Evolutionary conservation across 2,797 vertebrate genomes (phyloP).

Genomic region (Sciurus carolinensis): DNA sequence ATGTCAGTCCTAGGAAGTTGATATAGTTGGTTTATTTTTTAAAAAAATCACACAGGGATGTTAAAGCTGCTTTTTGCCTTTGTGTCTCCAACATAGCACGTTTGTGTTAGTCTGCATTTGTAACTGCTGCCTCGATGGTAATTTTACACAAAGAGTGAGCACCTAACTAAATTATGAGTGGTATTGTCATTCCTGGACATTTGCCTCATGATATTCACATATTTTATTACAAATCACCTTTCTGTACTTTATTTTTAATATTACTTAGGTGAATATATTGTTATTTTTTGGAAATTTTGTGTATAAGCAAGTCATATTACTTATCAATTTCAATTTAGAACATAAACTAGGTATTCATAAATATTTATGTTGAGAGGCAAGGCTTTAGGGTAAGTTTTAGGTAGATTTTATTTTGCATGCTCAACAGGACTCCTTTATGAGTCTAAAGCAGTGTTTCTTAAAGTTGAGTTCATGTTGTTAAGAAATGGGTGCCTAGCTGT

Average conservation of each 20-base stretch:
- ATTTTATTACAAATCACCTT: not conserved
- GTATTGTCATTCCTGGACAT: not conserved
- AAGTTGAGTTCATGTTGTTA: not conserved
- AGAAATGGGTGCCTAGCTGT: not conserved
- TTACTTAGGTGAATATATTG: not conserved
- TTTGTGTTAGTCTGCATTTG: not conserved
- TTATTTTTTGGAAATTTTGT: not conserved
- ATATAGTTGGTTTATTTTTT: not conserved
- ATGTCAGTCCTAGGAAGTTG: no score
- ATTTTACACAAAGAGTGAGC: accelerated
- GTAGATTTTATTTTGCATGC: not conserved
- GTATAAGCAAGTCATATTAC: not conserved
- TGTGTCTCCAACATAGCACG: no score
- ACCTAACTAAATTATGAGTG: not conserved
- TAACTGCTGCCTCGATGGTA: no score
- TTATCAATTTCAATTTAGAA: not conserved
- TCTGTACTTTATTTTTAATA: not conserved
- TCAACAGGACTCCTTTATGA: not conserved
- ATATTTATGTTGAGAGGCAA: not conserved
- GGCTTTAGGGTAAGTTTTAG: not conserved
- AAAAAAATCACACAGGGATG: not conserved
- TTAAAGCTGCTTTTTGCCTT: not conserved
- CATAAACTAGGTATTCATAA: not conserved
- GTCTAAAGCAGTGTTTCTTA: not conserved
- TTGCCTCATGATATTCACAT: not conserved